Evolutionary conservation across 2,797 vertebrate genomes (phyloP).

Genomic region (Echiichthys vipera): DNA sequence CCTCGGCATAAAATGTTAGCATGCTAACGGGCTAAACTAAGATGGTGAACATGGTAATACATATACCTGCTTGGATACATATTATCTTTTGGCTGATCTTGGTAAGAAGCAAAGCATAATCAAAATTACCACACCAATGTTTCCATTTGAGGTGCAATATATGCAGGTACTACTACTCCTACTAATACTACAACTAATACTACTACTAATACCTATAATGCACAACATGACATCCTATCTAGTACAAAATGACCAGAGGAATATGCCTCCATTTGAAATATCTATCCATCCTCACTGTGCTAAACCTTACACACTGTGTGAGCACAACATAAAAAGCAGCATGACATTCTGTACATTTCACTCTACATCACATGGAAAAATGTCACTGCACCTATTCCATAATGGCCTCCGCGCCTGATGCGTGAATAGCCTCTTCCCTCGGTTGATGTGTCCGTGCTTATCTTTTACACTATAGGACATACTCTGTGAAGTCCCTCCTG

Average conservation of each 20-base stretch:
- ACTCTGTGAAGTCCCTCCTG: conserved; percentile 38
- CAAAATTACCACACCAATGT: background rate
- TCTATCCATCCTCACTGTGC: background rate
- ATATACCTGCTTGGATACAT: background rate
- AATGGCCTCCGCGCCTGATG: conserved; percentile 17
- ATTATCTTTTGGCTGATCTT: background rate
- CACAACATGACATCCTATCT: background rate
- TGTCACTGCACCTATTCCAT: conserved; percentile 12
- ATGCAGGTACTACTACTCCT: background rate
- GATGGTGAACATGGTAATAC: background rate
- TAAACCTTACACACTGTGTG: conserved; percentile 3
- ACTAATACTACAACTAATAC: background rate
- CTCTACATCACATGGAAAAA: background rate
- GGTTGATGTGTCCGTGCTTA: conserved; percentile 10
- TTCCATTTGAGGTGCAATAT: background rate
- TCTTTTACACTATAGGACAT: conserved; percentile 37
- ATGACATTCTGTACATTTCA: background rate
- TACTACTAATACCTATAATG: background rate
- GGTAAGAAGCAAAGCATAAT: background rate
- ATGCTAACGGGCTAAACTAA: background rate
- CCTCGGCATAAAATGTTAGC: background rate
- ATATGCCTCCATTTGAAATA: background rate
- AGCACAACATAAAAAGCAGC: conserved; percentile 5
- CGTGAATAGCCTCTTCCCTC: conserved; percentile 17
- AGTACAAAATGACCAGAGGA: background rate